Conservation (phyloP, 2,888 invertebrate genomes). For the Pristionchus entomophagus region DNA sequence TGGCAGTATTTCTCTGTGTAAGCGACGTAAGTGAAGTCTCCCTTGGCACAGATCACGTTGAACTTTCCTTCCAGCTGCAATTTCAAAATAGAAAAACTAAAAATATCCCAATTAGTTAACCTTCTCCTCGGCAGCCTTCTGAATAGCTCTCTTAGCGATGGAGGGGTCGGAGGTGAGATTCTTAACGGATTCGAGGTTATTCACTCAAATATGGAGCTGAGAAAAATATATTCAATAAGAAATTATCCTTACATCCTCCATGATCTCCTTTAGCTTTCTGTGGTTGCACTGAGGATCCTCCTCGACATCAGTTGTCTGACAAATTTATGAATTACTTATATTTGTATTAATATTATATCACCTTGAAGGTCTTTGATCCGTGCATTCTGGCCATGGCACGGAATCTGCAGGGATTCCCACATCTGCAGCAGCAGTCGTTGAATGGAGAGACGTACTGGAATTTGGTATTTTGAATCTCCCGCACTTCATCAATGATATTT, state of each 20-base stretch:
- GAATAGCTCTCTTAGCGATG: conserved; percentile 73
- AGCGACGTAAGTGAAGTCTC: conserved; percentile 73
- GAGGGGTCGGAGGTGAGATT: conserved; percentile 71
- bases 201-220: too few species aligned
- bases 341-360: background rate
- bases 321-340: background rate
- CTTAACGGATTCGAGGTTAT: too few species aligned
- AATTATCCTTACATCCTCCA: conserved; percentile 64
- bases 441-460: conserved; percentile 51
- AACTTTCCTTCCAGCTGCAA: conserved; percentile 59
- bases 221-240: background rate
- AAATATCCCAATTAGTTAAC: conserved; percentile 48
- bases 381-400: conserved; percentile 67
- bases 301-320: conserved; percentile 56
- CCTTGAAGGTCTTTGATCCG: conserved; percentile 63
- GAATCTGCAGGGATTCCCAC: conserved; percentile 71
- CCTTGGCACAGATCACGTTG: conserved; percentile 74
- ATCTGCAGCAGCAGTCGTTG: conserved; percentile 72
- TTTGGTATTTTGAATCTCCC: background rate
- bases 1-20: conserved; percentile 70
- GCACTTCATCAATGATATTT: background rate
- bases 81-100: background rate
- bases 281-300: conserved; percentile 73
- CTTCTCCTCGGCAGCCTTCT: conserved; percentile 74
- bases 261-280: conserved; percentile 68